A percentile compares a stretch with the other conserved stretches of the same genome.
Conservation (phyloP, 2,888 invertebrate genomes). For the Limnephilus auricula region DNA sequence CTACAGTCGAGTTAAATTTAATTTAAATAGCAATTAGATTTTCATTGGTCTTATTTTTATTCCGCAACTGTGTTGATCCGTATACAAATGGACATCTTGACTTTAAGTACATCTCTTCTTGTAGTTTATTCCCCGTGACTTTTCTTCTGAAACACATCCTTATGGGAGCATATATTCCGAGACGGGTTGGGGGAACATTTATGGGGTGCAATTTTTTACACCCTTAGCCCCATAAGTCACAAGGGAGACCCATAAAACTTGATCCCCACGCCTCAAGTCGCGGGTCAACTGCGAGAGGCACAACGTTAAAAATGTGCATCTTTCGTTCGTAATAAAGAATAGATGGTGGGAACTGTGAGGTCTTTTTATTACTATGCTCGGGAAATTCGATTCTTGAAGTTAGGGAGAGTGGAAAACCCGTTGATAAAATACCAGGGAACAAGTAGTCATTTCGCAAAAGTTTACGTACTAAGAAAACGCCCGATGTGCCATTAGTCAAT, state of each 20-base stretch:
- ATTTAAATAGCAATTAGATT: background rate
- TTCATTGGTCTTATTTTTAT: background rate
- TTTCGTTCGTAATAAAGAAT: background rate
- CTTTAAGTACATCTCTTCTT: slow-evolving; percentile 47
- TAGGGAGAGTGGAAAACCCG: background rate
- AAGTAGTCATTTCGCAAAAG: slow-evolving; percentile 56
- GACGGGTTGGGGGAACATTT: slow-evolving; percentile 56
- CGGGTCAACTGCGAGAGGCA: slow-evolving; percentile 31
- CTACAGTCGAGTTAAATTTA: no score
- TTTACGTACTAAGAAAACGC: slow-evolving; percentile 63
- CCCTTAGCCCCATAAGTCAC: slow-evolving; percentile 63
- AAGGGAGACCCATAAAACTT: slow-evolving; percentile 53
- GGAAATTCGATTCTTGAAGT: background rate
- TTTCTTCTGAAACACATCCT: slow-evolving; percentile 27
- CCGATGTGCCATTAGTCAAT: slow-evolving; percentile 64
- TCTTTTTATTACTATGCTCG: slow-evolving; percentile 9
- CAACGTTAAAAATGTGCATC: background rate
- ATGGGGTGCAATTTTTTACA: slow-evolving; percentile 65
- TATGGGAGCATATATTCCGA: slow-evolving; percentile 45
- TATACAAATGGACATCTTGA: slow-evolving; percentile 58
- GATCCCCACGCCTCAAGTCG: slow-evolving; percentile 32
- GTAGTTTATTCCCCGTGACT: slow-evolving; percentile 51
- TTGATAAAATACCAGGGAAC: slow-evolving; percentile 58
- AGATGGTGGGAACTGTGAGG: background rate
- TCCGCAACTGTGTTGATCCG: slow-evolving; percentile 51